Evolutionary conservation across 2,888 invertebrate species (phyloP).

Genomic region (Cantharis flavilabris): DNA sequence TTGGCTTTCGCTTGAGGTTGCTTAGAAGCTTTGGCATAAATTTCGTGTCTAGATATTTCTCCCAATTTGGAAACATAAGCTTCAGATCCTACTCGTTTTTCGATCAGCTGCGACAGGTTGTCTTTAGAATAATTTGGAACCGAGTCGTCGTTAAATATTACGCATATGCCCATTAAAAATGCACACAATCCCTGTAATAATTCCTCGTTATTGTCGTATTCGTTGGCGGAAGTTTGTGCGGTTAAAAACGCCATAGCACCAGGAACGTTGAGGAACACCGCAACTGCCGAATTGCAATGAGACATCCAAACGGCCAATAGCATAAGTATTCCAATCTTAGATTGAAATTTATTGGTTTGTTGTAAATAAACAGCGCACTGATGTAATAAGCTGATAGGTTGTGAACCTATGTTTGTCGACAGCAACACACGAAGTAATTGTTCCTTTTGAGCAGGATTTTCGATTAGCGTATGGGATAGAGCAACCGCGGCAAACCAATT

Average conservation of each 20-base stretch:
- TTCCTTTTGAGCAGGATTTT: conserved; percentile 85
- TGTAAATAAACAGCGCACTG: conserved; percentile 86
- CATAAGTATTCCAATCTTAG: conserved; percentile 89
- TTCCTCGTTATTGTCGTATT: conserved; percentile 90
- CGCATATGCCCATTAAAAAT: conserved; percentile 89
- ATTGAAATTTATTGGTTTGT: conserved; percentile 79
- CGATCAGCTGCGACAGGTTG: conserved; percentile 79
- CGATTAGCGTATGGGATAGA: conserved; percentile 86
- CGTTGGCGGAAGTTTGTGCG: conserved; percentile 77
- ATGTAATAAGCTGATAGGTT: conserved; percentile 87
- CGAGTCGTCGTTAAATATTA: conserved; percentile 86
- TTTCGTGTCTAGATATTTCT: conserved; percentile 86
- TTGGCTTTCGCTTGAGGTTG: conserved; percentile 87
- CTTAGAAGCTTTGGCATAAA: conserved; percentile 90
- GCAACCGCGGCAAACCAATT: conserved; percentile 97
- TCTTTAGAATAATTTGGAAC: conserved; percentile 76
- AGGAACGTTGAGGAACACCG: conserved; percentile 71
- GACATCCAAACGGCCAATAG: conserved; percentile 87
- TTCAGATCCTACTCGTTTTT: conserved; percentile 89
- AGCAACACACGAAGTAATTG: conserved; percentile 88
- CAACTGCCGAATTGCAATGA: conserved; percentile 82
- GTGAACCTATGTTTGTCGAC: conserved; percentile 80
- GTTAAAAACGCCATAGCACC: conserved; percentile 85
- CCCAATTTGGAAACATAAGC: conserved; percentile 83
- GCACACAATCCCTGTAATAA: conserved; percentile 75